phyloP scores from a whole-genome alignment of 2,888 invertebrate genomes.

The Pollenia angustigena region DNA sequence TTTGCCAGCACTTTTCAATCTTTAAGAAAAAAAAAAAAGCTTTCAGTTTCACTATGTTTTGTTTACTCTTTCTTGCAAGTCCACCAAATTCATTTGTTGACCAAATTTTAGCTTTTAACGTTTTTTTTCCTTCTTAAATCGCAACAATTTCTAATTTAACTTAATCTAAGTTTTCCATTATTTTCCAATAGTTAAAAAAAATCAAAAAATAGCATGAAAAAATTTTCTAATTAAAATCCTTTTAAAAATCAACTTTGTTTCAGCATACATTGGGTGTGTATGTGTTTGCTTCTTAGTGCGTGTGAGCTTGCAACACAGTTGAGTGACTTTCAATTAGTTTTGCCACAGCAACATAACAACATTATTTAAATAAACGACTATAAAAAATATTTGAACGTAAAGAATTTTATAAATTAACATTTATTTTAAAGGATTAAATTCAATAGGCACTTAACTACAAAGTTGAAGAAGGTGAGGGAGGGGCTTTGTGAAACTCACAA shows the following conservation, averaged over 20 bases:
- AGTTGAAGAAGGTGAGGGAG: background rate
- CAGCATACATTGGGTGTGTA: background rate
- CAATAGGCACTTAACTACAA: constrained; percentile 51
- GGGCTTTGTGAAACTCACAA: background rate
- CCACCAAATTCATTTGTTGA: constrained; percentile 60
- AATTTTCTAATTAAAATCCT: constrained; percentile 70
- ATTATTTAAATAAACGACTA: constrained; percentile 41
- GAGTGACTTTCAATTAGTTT: constrained; percentile 83
- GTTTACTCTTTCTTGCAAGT: background rate
- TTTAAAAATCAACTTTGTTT: constrained; percentile 66
- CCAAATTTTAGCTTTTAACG: constrained; percentile 69
- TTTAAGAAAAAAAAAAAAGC: constrained; percentile 54
- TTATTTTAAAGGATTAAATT: constrained; percentile 67
- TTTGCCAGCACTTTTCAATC: background rate
- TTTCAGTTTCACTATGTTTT: constrained; percentile 58
- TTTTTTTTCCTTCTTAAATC: constrained; percentile 29
- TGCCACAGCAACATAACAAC: constrained; percentile 65
- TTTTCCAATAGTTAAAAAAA: constrained; percentile 46
- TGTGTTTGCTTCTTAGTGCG: background rate
- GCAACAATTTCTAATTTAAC: constrained; percentile 63
- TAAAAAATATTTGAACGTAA: constrained; percentile 58
- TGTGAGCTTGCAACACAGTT: constrained; percentile 72
- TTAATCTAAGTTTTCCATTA: constrained; percentile 60
- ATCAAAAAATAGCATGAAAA: background rate
- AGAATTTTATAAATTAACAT: constrained; percentile 73